A percentile compares a stretch with the other conserved stretches of the same genome.
Evolutionary conservation across 2,113 vertebrate species (phyloP).

Genomic region (Engraulis encrasicolus): DNA sequence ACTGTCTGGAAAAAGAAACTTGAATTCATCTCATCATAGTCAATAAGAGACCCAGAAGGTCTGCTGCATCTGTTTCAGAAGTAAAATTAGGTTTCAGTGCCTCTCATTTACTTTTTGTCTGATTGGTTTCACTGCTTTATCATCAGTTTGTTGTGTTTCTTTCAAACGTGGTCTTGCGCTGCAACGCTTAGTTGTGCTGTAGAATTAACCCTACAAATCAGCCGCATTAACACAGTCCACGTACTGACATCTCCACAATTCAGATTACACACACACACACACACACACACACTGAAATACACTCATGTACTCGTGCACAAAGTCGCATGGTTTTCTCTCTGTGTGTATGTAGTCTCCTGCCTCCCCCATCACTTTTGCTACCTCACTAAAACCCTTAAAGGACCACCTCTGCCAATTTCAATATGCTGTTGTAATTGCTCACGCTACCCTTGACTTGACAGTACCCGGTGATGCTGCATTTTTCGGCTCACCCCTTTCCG

Average conservation of each 20-base stretch:
- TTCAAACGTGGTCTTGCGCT: background rate
- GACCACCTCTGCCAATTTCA: too few species aligned
- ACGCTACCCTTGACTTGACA: too few species aligned
- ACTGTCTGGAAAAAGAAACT: background rate
- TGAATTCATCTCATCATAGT: background rate
- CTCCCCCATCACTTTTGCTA: background rate
- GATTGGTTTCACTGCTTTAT: background rate
- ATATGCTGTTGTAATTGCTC: too few species aligned
- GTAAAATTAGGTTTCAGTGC: background rate
- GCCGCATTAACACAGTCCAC: background rate
- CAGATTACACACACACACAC: background rate
- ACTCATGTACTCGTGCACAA: background rate
- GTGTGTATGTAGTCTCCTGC: background rate
- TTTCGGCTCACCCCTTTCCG: too few species aligned
- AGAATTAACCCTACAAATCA: background rate
- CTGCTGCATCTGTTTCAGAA: background rate
- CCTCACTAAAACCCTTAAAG: constrained; percentile 7
- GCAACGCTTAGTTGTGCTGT: background rate
- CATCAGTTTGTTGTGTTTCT: background rate
- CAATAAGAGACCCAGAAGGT: background rate
- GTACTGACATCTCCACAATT: background rate
- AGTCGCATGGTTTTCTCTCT: background rate
- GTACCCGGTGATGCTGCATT: too few species aligned
- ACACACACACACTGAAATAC: background rate
- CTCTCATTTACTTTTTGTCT: background rate